Evolutionary conservation across 1,140 invertebrate species (phyloP).

Genomic region (Diploscapter pachys): DNA sequence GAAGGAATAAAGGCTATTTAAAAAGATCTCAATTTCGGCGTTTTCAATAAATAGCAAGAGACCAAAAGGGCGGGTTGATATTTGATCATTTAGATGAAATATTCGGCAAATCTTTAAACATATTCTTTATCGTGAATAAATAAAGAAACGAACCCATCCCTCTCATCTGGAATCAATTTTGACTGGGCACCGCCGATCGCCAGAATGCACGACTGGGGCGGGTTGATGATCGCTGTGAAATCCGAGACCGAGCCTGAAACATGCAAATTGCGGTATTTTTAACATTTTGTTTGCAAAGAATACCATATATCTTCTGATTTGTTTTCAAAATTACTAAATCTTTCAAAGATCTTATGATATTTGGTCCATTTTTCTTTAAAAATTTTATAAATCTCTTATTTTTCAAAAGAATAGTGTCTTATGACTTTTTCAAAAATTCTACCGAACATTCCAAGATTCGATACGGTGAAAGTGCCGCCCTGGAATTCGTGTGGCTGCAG

Average conservation of each 20-base stretch:
- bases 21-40: background rate
- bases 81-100: conserved; percentile 10
- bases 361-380: too few relatives aligned
- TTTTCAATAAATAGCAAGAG: background rate
- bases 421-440: too few relatives aligned
- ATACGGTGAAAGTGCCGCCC: conserved; percentile 78
- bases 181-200: conserved; percentile 68
- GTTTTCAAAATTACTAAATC: too few relatives aligned
- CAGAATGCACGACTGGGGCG: conserved; percentile 71
- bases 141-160: conserved; percentile 37
- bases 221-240: conserved; percentile 71
- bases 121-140: background rate
- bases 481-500: conserved; percentile 94
- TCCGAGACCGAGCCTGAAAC: conserved; percentile 61
- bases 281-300: too few relatives aligned
- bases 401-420: too few relatives aligned
- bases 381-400: too few relatives aligned
- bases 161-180: conserved; percentile 63
- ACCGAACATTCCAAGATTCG: conserved; percentile 97
- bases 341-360: too few relatives aligned
- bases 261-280: too few relatives aligned
- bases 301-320: too few relatives aligned
- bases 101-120: background rate
- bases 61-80: too few relatives aligned
- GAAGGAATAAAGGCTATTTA: background rate